Percentiles rank a stretch among this genome's conserved stretches.
Evolutionary conservation across 1,140 invertebrate genomes (phyloP).

Genomic region (Drosophila pachea): DNA sequence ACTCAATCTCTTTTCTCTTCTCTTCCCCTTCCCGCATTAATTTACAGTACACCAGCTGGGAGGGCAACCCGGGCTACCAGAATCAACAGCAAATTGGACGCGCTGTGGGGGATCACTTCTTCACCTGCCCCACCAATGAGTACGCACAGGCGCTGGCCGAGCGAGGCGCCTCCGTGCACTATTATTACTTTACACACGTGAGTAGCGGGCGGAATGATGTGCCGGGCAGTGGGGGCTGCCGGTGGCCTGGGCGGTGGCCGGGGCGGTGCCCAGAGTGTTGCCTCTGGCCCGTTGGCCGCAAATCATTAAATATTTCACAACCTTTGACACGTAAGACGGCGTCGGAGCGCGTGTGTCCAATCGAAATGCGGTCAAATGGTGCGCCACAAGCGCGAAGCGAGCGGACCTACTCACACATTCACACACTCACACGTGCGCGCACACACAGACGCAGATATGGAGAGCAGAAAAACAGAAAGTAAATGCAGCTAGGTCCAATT

Average conservation of each 20-base stretch:
- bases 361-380: constrained; percentile 72
- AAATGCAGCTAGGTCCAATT: constrained; percentile 60
- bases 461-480: constrained; percentile 27
- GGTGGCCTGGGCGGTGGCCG: not conserved
- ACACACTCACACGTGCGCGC: not conserved
- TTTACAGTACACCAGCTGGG: constrained; percentile 94
- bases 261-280: not conserved
- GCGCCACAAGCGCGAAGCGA: constrained; percentile 40
- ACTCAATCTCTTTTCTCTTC: not conserved
- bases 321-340: constrained; percentile 69
- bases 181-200: constrained; percentile 96
- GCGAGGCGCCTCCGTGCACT: constrained; percentile 90
- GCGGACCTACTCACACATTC: constrained; percentile 18
- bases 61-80: constrained; percentile 87
- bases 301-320: constrained; percentile 70
- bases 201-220: constrained; percentile 76
- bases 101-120: constrained; percentile 95
- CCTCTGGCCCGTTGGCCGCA: constrained; percentile 7
- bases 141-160: constrained; percentile 92
- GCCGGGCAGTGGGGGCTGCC: not conserved
- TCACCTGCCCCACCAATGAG: constrained; percentile 94
- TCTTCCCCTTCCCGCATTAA: not conserved
- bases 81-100: constrained; percentile 92
- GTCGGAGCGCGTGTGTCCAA: constrained; percentile 62
- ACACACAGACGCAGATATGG: constrained; percentile 21